These are phyloP conservation scores for Lepidurus arcticus DNA, from an alignment of 1,140 invertebrate species.

Conservation along the genomic window DNA sequence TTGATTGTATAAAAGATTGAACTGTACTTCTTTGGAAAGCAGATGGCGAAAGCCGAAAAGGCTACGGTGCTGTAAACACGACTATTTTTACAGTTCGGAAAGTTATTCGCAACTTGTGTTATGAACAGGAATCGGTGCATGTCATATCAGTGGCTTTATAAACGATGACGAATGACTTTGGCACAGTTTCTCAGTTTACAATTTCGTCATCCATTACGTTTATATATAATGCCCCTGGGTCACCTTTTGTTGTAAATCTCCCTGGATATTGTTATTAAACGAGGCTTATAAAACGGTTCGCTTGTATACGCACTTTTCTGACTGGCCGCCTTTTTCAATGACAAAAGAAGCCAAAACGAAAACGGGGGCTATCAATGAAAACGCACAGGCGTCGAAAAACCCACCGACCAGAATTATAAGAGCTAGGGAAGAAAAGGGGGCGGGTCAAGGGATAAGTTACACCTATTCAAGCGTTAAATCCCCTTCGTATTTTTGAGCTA, in stretches of 20 bases:
- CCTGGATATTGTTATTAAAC: neutral
- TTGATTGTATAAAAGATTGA: neutral
- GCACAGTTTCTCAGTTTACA: neutral
- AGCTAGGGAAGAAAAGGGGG: neutral
- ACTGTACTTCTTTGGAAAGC: neutral
- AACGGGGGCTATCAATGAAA: neutral
- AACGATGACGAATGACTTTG: neutral
- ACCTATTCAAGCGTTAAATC: constrained; percentile 19
- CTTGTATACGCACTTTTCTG: neutral
- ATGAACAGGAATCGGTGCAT: neutral
- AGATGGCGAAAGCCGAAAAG: neutral
- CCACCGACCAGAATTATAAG: constrained; percentile 2
- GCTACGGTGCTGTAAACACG: neutral
- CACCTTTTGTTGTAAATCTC: neutral
- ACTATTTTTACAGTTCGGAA: neutral
- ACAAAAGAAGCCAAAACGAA: neutral
- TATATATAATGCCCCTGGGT: neutral
- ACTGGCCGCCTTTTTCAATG: constrained; percentile 5
- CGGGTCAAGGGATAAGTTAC: constrained; percentile 6
- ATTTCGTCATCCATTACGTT: neutral
- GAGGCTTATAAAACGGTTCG: constrained; percentile 16
- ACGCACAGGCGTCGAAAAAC: constrained; percentile 12
- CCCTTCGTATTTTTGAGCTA: neutral
- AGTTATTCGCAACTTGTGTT: neutral
- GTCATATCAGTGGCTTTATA: neutral